phyloP scores from a whole-genome alignment of 2,797 vertebrate genomes.

The Microcaecilia unicolor region DNA sequence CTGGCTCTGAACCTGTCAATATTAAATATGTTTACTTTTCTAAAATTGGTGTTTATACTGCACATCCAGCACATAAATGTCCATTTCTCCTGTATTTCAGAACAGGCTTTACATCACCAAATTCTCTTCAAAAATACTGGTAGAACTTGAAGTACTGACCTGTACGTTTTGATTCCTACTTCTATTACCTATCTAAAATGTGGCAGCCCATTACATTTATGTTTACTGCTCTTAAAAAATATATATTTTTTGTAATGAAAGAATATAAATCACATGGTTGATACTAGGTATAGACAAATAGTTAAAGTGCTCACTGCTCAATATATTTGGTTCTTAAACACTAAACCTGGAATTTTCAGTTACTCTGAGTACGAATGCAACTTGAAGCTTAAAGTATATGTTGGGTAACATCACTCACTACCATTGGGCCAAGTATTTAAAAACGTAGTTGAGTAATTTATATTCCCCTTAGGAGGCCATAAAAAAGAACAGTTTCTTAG shows the following conservation, averaged over 20 bases:
- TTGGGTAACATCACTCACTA: constrained; percentile 9
- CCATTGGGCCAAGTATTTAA: constrained; percentile 20
- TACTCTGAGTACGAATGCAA: constrained; percentile 25
- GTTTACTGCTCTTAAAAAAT: constrained; percentile 41
- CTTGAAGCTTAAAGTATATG: constrained; percentile 16
- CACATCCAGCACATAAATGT: too few species aligned
- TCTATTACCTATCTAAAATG: too few species aligned
- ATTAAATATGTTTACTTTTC: too few species aligned
- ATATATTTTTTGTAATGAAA: constrained; percentile 29
- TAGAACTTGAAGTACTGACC: too few species aligned
- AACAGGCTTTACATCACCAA: too few species aligned
- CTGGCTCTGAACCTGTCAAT: too few species aligned
- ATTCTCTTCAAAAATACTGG: too few species aligned
- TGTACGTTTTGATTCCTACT: too few species aligned
- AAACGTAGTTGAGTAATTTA: constrained; percentile 24
- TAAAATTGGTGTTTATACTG: too few species aligned
- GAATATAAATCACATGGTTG: constrained; percentile 22
- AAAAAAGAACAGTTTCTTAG: background rate
- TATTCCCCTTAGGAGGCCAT: background rate
- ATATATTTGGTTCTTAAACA: constrained; percentile 14
- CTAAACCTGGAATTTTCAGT: constrained; percentile 29
- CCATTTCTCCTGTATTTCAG: too few species aligned
- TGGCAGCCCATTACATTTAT: too few species aligned
- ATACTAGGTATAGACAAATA: constrained; percentile 32
- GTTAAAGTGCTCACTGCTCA: constrained; percentile 25